phyloP scores from a whole-genome alignment of 2,113 vertebrate genomes.

The Syngnathus scovelli region DNA sequence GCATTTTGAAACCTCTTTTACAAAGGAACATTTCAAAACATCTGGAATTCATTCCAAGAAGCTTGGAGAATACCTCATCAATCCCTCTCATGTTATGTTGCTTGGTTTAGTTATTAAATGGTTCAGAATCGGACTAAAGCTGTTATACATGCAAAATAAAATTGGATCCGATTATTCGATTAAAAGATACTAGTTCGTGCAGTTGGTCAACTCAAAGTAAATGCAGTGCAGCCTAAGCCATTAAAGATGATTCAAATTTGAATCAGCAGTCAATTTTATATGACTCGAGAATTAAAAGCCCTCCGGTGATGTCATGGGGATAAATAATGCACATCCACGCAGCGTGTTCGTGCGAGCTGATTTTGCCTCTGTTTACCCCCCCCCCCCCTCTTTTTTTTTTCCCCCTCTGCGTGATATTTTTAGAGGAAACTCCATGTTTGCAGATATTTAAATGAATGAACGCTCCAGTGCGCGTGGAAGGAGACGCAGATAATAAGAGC shows the following conservation, averaged over 20 bases:
- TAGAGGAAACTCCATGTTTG: slow-evolving; percentile 29
- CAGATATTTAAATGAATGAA: slow-evolving; percentile 57
- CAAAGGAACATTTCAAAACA: neutral
- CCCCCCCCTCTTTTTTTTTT: neutral
- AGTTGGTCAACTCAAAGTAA: neutral
- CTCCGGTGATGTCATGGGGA: slow-evolving; percentile 42
- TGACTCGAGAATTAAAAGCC: neutral
- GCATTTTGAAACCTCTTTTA: neutral
- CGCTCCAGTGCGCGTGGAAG: slow-evolving; percentile 48
- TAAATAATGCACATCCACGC: slow-evolving; percentile 51
- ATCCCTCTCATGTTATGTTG: too few species aligned
- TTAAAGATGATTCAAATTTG: neutral
- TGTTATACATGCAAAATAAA: too few species aligned
- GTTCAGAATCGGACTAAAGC: too few species aligned
- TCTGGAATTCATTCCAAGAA: neutral
- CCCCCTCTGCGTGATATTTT: neutral
- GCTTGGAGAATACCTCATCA: too few species aligned
- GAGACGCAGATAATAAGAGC: slow-evolving; percentile 34
- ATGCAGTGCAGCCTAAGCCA: neutral
- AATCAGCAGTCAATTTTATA: neutral
- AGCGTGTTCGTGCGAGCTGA: slow-evolving; percentile 25
- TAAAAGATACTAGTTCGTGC: neutral
- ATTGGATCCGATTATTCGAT: too few species aligned
- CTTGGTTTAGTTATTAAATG: too few species aligned
- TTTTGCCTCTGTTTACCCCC: neutral